A percentile compares a stretch with the other conserved stretches of the same genome.
Evolutionary conservation across 2,888 invertebrate species (phyloP).

Genomic region (Hipparchia sbordonii): DNA sequence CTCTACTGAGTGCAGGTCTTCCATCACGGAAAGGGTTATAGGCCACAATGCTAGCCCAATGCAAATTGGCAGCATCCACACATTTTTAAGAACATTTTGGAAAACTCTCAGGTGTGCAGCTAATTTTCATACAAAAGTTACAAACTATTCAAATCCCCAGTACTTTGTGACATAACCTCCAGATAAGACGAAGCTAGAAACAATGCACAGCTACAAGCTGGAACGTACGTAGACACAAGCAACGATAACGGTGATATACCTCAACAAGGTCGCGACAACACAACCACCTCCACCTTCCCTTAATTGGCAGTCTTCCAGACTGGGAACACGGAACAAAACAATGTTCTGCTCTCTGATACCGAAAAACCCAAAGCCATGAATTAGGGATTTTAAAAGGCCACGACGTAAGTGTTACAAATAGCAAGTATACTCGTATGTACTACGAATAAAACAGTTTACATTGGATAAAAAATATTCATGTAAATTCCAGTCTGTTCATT

Average conservation of each 20-base stretch:
- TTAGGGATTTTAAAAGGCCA: constrained; percentile 12
- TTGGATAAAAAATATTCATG: neutral
- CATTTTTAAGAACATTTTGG: too few relatives aligned
- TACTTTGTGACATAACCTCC: neutral
- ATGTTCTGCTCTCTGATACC: constrained; percentile 19
- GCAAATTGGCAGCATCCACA: too few relatives aligned
- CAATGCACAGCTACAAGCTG: constrained; percentile 7
- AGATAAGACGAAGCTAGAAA: constrained; percentile 16
- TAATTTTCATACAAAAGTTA: neutral
- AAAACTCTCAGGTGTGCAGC: too few relatives aligned
- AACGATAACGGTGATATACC: constrained; percentile 19
- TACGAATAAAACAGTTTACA: neutral
- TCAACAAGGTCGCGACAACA: constrained; percentile 12
- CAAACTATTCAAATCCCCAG: constrained; percentile 5
- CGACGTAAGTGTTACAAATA: neutral
- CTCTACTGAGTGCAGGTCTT: too few relatives aligned
- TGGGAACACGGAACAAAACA: constrained; percentile 11
- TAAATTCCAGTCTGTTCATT: neutral
- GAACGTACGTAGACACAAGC: constrained; percentile 15
- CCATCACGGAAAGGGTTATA: too few relatives aligned
- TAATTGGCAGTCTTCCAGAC: constrained; percentile 22
- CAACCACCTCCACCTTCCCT: constrained; percentile 6
- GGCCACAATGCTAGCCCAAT: too few relatives aligned
- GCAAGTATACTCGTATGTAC: too few relatives aligned
- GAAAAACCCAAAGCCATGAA: constrained; percentile 10